phyloP scores from a whole-genome alignment of 2,888 invertebrate genomes.

The Alitta virens region DNA sequence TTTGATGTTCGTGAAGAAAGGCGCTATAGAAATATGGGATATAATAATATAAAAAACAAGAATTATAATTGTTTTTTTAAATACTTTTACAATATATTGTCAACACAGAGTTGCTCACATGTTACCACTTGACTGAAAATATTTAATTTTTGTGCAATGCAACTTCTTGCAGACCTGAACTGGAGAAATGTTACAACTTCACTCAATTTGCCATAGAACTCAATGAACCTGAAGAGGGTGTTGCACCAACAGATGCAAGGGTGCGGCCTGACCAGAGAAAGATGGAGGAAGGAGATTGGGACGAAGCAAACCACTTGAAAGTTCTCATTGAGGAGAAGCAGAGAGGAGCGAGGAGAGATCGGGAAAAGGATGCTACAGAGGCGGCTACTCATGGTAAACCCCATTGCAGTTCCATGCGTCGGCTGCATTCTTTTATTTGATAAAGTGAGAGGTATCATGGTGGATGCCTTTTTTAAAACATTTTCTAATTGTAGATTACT shows the following conservation, averaged over 20 bases:
- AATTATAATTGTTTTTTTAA: too few species aligned
- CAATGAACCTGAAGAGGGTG: constrained; percentile 87
- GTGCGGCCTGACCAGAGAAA: constrained; percentile 92
- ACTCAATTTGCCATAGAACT: constrained; percentile 92
- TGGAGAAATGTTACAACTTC: constrained; percentile 85
- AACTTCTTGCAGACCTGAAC: constrained; percentile 62
- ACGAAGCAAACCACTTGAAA: constrained; percentile 76
- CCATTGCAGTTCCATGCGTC: too few species aligned
- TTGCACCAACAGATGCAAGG: constrained; percentile 93
- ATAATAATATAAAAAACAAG: too few species aligned
- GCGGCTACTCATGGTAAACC: constrained; percentile 42
- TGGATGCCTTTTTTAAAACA: background rate
- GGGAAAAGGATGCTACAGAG: constrained; percentile 65
- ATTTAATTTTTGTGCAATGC: too few species aligned
- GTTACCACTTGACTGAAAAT: too few species aligned
- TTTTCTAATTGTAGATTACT: background rate
- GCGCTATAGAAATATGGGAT: too few species aligned
- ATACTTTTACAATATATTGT: too few species aligned
- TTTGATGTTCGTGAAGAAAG: too few species aligned
- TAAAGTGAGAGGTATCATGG: background rate
- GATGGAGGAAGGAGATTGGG: constrained; percentile 65
- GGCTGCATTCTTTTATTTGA: background rate
- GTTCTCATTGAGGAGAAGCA: constrained; percentile 92
- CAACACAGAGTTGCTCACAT: too few species aligned
- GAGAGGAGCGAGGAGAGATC: constrained; percentile 72